Percentiles rank a stretch among this genome's conserved stretches.
Conservation (phyloP, 2,888 invertebrate species). For the Nebria brevicollis region DNA sequence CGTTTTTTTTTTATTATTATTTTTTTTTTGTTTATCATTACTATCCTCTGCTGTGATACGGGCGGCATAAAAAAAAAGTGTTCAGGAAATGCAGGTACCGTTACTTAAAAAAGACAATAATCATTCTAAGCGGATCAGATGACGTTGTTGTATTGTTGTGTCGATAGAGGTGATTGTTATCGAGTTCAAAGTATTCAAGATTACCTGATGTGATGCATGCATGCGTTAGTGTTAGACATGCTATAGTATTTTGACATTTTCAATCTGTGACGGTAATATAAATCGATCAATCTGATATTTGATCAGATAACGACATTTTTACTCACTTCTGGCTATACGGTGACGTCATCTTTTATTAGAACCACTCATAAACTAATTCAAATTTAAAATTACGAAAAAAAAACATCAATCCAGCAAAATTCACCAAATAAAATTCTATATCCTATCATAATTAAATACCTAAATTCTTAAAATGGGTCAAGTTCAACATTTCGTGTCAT, state of each 20-base stretch:
- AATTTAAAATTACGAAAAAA: too few species aligned
- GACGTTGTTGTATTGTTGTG: constrained; percentile 41
- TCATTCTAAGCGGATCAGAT: constrained; percentile 39
- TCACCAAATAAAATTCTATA: too few species aligned
- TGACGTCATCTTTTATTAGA: background rate
- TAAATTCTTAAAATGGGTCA: too few species aligned
- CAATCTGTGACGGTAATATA: constrained; percentile 15
- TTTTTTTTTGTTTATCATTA: background rate
- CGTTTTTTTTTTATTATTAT: background rate
- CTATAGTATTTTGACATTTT: background rate
- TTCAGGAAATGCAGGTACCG: constrained; percentile 44
- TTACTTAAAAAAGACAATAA: constrained; percentile 41
- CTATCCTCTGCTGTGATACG: background rate
- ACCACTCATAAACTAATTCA: too few species aligned
- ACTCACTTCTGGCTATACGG: too few species aligned
- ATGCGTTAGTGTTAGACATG: background rate
- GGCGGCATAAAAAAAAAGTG: constrained; percentile 35
- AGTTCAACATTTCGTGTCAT: too few species aligned
- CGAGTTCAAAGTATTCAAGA: background rate
- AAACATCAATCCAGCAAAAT: too few species aligned
- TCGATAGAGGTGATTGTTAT: background rate
- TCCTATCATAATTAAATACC: too few species aligned
- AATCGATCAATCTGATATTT: background rate
- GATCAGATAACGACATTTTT: background rate
- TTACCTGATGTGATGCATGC: background rate